phyloP scores from a whole-genome alignment of 2,113 vertebrate genomes.

The Pandion haliaetus region DNA sequence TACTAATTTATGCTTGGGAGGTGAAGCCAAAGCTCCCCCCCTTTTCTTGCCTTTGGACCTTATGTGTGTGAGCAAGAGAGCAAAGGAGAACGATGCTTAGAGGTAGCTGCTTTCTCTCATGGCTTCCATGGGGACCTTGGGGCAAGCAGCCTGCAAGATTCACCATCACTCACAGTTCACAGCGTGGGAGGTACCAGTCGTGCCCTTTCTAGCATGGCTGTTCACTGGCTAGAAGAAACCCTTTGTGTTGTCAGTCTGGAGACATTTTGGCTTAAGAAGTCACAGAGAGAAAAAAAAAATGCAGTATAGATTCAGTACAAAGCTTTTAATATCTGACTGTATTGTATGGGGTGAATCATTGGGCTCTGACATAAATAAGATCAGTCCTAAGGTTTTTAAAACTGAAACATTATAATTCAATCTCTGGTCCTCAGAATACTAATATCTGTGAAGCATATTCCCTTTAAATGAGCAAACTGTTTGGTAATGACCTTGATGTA shows the following conservation, averaged over 20 bases:
- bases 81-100: background rate
- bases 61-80: background rate
- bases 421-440: background rate
- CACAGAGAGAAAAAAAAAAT: background rate
- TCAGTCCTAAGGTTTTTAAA: background rate
- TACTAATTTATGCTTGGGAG: background rate
- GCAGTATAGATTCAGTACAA: background rate
- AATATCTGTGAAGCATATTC: background rate
- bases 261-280: background rate
- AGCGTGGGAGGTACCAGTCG: fast-evolving
- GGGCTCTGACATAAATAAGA: background rate
- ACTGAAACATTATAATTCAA: background rate
- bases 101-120: background rate
- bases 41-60: background rate
- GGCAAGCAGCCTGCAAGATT: background rate
- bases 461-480: background rate
- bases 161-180: background rate
- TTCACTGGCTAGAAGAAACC: background rate
- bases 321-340: background rate
- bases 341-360: background rate
- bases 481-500: background rate
- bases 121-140: background rate
- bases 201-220: background rate
- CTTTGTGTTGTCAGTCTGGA: background rate
- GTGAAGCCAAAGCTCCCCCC: background rate